Percentiles rank a stretch among this genome's conserved stretches.
phyloP scores from a whole-genome alignment of 2,888 invertebrate species.

The Pterostichus madidus region DNA sequence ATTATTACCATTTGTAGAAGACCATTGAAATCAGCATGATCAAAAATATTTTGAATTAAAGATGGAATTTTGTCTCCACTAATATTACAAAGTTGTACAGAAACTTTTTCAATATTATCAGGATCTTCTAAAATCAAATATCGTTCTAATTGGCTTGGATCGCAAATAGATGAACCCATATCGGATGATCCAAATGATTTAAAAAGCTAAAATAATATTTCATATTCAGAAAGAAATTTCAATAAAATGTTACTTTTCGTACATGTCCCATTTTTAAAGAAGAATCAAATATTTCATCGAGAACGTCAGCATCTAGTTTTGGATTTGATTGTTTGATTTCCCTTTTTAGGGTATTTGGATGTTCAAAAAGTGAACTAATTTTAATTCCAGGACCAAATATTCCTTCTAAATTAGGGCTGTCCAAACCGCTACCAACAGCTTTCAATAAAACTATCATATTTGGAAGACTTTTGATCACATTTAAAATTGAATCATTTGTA shows the following conservation, averaged over 20 bases:
- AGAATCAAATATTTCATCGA: conserved; percentile 77
- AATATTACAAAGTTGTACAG: conserved; percentile 76
- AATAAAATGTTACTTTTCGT: conserved; percentile 72
- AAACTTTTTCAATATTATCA: conserved; percentile 74
- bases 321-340: conserved; percentile 75
- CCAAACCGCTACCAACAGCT: conserved; percentile 79
- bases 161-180: conserved; percentile 64
- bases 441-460: conserved; percentile 78
- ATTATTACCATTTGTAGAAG: conserved; percentile 78
- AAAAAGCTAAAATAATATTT: conserved; percentile 50
- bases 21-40: conserved; percentile 79
- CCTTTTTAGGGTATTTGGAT: conserved; percentile 76
- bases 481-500: conserved; percentile 77
- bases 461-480: conserved; percentile 78
- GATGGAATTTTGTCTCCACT: conserved; percentile 76
- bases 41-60: conserved; percentile 77
- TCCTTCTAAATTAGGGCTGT: conserved; percentile 78
- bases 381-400: conserved; percentile 79
- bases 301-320: conserved; percentile 74
- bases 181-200: conserved; percentile 53
- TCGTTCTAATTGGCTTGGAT: conserved; percentile 64
- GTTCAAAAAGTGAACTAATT: conserved; percentile 78
- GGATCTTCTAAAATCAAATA: conserved; percentile 69
- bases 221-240: background rate
- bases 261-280: conserved; percentile 79